phyloP scores from a whole-genome alignment of 2,113 vertebrate species.

The Misgurnus anguillicaudatus region DNA sequence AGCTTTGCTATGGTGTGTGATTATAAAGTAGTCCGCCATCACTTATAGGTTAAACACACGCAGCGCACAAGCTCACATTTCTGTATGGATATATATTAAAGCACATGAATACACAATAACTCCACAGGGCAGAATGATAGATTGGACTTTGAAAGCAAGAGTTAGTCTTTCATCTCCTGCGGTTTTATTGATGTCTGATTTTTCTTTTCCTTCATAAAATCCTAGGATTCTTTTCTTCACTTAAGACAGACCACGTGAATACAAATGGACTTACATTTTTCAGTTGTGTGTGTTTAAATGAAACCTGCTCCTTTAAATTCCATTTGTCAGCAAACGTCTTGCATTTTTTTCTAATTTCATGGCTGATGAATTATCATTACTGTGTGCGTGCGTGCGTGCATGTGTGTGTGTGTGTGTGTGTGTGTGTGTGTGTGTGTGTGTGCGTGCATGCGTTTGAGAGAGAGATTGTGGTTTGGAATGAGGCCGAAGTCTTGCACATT shows the following conservation, averaged over 20 bases:
- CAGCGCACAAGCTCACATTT: conserved; percentile 41
- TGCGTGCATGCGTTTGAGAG: neutral
- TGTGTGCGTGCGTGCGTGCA: conserved; percentile 60
- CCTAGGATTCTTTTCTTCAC: conserved; percentile 13
- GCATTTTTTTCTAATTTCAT: conserved; percentile 78
- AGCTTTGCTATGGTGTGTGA: neutral
- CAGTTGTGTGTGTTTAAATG: conserved; percentile 40
- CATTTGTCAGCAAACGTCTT: conserved; percentile 65
- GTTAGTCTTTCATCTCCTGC: conserved; percentile 23
- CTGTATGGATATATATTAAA: conserved; percentile 48
- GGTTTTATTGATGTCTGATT: conserved; percentile 47
- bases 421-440: conserved; percentile 24
- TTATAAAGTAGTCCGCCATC: conserved; percentile 27
- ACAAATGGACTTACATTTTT: conserved; percentile 43
- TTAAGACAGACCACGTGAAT: conserved; percentile 16
- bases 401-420: conserved; percentile 63
- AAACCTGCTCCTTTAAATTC: conserved; percentile 67
- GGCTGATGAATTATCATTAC: conserved; percentile 80
- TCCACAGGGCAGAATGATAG: conserved; percentile 26
- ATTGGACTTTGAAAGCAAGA: conserved; percentile 1
- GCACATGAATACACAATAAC: conserved; percentile 36
- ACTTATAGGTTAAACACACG: conserved; percentile 13
- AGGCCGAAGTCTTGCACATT: neutral
- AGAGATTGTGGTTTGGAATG: neutral
- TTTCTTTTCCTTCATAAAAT: conserved; percentile 31